A percentile compares a stretch with the other conserved stretches of the same genome.
Conservation (phyloP, 2,797 vertebrate genomes). For the Darevskia mixta region DNA sequence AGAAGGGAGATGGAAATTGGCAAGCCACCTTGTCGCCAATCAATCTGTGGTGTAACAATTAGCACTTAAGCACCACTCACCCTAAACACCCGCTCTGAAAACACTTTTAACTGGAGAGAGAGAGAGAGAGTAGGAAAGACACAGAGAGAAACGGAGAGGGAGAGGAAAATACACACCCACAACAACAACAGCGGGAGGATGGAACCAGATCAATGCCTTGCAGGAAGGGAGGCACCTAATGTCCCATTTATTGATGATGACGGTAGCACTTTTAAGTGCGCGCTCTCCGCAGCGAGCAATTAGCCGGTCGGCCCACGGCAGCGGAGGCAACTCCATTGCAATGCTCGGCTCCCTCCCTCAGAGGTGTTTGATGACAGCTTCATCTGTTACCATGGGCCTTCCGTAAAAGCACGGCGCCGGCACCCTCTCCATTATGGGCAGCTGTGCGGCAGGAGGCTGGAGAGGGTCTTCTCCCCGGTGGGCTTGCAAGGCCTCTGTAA, state of each 20-base stretch:
- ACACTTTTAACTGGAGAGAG: slow-evolving; percentile 74
- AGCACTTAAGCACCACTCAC: slow-evolving; percentile 84
- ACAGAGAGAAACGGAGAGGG: neutral
- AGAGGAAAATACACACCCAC: slow-evolving; percentile 25
- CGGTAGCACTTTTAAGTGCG: slow-evolving; percentile 76
- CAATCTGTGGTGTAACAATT: slow-evolving; percentile 86
- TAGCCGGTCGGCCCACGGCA: slow-evolving; percentile 74
- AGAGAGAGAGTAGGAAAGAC: neutral
- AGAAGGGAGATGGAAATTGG: slow-evolving; percentile 79
- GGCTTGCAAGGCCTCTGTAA: slow-evolving; percentile 67
- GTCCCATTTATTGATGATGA: slow-evolving; percentile 78
- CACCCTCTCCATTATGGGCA: slow-evolving; percentile 78
- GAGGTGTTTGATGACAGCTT: slow-evolving; percentile 80
- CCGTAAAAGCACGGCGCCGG: slow-evolving; percentile 77
- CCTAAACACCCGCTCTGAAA: slow-evolving; percentile 81
- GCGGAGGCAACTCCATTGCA: slow-evolving; percentile 67
- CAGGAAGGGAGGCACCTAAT: slow-evolving; percentile 78
- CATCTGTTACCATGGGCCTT: slow-evolving; percentile 74
- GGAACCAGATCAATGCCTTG: slow-evolving; percentile 77
- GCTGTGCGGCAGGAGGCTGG: slow-evolving; percentile 68
- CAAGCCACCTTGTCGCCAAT: slow-evolving; percentile 83
- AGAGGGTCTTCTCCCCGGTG: slow-evolving; percentile 55
- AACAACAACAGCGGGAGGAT: slow-evolving; percentile 71
- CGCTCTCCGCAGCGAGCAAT: slow-evolving; percentile 76
- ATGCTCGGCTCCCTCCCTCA: slow-evolving; percentile 56